Conservation (phyloP, 2,113 vertebrate species). For the Lichenostomus cassidix region DNA sequence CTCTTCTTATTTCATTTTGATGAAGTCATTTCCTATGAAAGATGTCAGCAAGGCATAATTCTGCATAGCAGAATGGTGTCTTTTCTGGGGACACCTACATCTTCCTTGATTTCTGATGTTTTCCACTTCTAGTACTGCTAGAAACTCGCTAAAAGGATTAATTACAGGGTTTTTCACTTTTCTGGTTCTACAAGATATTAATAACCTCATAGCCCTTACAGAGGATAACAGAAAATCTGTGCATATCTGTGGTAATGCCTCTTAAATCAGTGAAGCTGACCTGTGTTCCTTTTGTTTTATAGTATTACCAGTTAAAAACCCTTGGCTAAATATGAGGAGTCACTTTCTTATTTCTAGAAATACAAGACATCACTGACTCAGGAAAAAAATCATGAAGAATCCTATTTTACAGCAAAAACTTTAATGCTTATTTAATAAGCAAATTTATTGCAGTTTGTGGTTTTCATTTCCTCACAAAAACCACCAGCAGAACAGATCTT, state of each 20-base stretch:
- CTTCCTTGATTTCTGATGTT: background rate
- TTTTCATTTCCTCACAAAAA: conserved; percentile 21
- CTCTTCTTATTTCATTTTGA: background rate
- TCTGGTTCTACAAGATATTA: background rate
- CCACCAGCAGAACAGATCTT: background rate
- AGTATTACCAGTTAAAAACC: background rate
- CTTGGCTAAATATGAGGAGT: background rate
- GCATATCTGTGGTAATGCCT: background rate
- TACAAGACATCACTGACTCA: background rate
- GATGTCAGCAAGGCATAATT: background rate
- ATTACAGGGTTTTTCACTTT: background rate
- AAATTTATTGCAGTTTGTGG: background rate
- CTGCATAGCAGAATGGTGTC: background rate
- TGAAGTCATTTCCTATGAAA: background rate
- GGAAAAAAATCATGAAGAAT: background rate
- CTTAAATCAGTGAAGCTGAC: background rate
- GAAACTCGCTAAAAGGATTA: background rate
- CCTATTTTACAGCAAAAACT: background rate
- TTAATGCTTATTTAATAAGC: conserved; percentile 16
- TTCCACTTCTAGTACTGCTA: background rate
- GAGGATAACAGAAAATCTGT: background rate
- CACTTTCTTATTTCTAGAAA: background rate
- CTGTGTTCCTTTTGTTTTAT: background rate
- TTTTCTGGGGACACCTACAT: background rate
- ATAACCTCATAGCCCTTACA: background rate